Conservation (phyloP, 2,888 invertebrate genomes). For the Nycteola revayana region DNA sequence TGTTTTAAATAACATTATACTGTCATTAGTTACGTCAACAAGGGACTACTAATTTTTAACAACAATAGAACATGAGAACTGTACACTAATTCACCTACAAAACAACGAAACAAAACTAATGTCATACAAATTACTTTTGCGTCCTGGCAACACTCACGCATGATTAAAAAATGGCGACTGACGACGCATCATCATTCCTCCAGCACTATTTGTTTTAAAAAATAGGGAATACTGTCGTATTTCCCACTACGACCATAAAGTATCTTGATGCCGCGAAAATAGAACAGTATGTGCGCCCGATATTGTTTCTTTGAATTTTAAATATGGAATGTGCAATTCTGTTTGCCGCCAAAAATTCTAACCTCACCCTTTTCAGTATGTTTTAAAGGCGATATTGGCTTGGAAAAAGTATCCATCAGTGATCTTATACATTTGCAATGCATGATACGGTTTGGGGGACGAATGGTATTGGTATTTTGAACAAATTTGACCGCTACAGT, state of each 20-base stretch:
- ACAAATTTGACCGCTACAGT: constrained; percentile 28
- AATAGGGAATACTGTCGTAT: constrained; percentile 59
- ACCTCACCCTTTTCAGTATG: constrained; percentile 36
- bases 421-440: constrained; percentile 34
- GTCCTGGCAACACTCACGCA: constrained; percentile 46
- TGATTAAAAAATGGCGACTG: constrained; percentile 56
- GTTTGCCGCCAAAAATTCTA: constrained; percentile 31
- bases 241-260: constrained; percentile 72
- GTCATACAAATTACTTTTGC: constrained; percentile 42
- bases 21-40: no score
- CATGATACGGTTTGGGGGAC: constrained; percentile 47
- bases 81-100: not conserved
- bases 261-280: constrained; percentile 56
- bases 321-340: constrained; percentile 39
- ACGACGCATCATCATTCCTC: constrained; percentile 54
- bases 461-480: constrained; percentile 47
- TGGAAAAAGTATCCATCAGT: constrained; percentile 21
- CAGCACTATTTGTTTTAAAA: constrained; percentile 47
- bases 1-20: no score
- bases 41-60: no score
- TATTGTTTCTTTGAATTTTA: constrained; percentile 79
- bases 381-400: constrained; percentile 40
- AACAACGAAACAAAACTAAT: constrained; percentile 25
- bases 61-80: no score
- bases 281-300: constrained; percentile 70